Evolutionary conservation across 2,797 vertebrate species (phyloP), one percentile per base, ranked within the genome.

Genomic region (Hoplostethus atlanticus): DNA sequence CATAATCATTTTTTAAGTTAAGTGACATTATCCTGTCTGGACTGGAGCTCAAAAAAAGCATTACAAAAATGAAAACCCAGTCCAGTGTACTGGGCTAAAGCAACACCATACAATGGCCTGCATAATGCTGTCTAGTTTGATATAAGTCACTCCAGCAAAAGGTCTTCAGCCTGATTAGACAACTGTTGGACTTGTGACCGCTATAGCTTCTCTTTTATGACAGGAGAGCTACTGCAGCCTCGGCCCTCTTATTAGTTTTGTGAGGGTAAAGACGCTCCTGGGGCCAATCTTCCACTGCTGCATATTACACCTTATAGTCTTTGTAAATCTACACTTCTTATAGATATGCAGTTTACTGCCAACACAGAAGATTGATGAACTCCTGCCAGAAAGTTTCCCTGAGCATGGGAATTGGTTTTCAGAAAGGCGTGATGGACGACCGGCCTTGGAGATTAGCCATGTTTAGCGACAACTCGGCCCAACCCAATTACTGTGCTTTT

Each of bases 401-500:
- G 13, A 60, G 59, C 47, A 52, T 12, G 0, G 55, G 68, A 85
- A 54, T 64, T 65, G n/a, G 56, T 52, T 73, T 65, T 73, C 31
- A 63, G 54, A 66, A 52, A 57, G 63, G 34, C 1, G 0, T 64
- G 67, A 79, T 63, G 44, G 25, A 71, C 21, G 36, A 76, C 47
- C 7, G 13, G 60, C 6, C 56, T 73, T 67, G 77, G 50, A 64
- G 68, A 85, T 77, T 66, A 81, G 65, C 69, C 36, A 44, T 17
- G 46, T 72, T 65, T 80, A 76, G 59, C 67, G 68, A 78, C 80
- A 80, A 57, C 71, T 70, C 61, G 73, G n/a, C 50, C 56, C 67
- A 47, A 58, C 58, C 80, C 72, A 84, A 79, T 85, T 74, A 83
- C 46, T 28, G 69, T 1, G 13, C 46, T 15, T 46, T 68, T 66